Evolutionary conservation across 2,888 invertebrate genomes (phyloP).

Genomic region (Protodeltote pygarga): DNA sequence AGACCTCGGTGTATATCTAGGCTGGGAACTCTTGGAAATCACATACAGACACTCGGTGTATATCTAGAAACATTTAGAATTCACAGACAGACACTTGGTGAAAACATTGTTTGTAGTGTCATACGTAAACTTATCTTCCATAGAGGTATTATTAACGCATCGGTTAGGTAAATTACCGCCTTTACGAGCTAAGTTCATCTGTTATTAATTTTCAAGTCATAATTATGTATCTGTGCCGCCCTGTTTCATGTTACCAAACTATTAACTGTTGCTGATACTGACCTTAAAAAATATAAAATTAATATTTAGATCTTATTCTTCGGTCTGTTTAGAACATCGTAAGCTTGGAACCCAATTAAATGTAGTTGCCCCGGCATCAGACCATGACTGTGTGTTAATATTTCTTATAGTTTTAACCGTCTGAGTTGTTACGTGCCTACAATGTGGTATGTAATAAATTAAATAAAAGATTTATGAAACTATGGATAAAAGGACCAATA

Average conservation of each 20-base stretch:
- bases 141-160: no score
- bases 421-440: not conserved
- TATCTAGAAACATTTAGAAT: no score
- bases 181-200: no score
- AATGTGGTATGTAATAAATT: not conserved
- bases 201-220: conserved; percentile 1
- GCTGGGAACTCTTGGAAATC: no score
- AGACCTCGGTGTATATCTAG: no score
- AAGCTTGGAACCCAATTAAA: conserved; percentile 59
- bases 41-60: no score
- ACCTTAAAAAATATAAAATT: conserved; percentile 47
- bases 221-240: conserved; percentile 21
- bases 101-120: no score
- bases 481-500: no score
- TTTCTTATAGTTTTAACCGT: conserved; percentile 22
- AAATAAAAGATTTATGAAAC: no score
- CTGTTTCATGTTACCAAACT: conserved; percentile 18
- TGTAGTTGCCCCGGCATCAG: conserved; percentile 52
- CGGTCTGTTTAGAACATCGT: conserved; percentile 65
- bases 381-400: conserved; percentile 54
- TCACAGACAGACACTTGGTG: no score
- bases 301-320: conserved; percentile 48
- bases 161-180: no score
- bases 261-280: conserved; percentile 12
- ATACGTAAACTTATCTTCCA: no score